Conservation (phyloP, 2,113 vertebrate species). For the Saccopteryx bilineata region DNA sequence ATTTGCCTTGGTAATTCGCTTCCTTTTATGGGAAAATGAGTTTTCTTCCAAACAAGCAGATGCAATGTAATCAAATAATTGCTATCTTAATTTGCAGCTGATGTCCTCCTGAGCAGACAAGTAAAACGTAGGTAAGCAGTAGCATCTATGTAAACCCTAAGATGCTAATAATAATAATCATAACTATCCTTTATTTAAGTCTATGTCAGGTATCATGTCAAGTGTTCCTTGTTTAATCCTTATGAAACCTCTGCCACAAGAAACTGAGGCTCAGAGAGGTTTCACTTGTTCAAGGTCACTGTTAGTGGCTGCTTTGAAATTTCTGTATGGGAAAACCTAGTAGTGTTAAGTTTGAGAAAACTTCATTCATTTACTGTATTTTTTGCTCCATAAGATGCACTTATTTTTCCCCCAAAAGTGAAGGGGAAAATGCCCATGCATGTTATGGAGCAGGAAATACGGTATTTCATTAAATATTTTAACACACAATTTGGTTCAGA, state of each 20-base stretch:
- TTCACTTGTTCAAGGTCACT: neutral
- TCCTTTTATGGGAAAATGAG: constrained; percentile 71
- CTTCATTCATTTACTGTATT: neutral
- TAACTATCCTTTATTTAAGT: constrained; percentile 26
- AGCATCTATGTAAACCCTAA: constrained; percentile 36
- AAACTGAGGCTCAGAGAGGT: neutral
- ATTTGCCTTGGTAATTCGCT: constrained; percentile 77
- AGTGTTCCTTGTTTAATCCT: neutral
- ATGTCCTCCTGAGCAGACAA: constrained; percentile 40
- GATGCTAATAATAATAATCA: neutral
- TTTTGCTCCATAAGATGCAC: too few relatives aligned
- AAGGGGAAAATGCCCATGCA: too few relatives aligned
- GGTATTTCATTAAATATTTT: too few relatives aligned
- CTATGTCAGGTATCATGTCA: neutral
- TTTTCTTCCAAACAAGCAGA: constrained; percentile 74
- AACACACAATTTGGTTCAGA: too few relatives aligned
- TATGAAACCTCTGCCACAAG: neutral
- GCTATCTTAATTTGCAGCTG: constrained; percentile 50
- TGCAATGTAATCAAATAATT: constrained; percentile 73
- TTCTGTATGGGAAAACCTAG: neutral
- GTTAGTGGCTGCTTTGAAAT: neutral
- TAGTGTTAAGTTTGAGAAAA: neutral
- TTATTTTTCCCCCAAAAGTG: too few relatives aligned
- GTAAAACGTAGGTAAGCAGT: neutral
- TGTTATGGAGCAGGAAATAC: too few relatives aligned